phyloP scores from a whole-genome alignment of 64 coral and sea anemone species.

The Montipora sp. region DNA sequence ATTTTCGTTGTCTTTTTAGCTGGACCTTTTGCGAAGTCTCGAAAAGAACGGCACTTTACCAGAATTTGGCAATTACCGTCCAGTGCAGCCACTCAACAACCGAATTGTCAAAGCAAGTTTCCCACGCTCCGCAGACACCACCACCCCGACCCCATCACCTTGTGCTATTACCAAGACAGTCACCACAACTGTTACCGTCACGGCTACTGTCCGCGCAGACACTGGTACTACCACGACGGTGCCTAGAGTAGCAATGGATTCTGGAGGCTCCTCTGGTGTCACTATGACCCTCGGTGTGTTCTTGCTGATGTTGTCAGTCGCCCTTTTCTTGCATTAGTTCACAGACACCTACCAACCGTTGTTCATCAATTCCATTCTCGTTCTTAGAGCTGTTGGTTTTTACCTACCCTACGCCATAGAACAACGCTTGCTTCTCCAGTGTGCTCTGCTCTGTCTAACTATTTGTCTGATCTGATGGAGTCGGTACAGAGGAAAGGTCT shows the following conservation, averaged over 20 bases:
- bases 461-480: too few relatives aligned
- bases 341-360: not conserved
- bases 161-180: not conserved
- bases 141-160: not conserved
- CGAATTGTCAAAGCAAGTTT: conserved; percentile 61
- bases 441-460: too few relatives aligned
- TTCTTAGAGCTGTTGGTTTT: not conserved
- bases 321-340: not conserved
- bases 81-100: conserved; percentile 61
- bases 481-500: too few relatives aligned
- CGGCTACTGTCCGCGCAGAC: not conserved
- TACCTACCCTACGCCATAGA: not conserved
- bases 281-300: not conserved
- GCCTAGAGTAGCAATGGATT: not conserved
- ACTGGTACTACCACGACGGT: not conserved
- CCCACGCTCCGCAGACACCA: not conserved
- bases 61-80: conserved; percentile 44
- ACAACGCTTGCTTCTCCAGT: too few relatives aligned
- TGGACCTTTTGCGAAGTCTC: conserved; percentile 62
- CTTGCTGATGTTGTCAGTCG: not conserved
- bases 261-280: conserved; percentile 5
- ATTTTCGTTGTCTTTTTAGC: not conserved
- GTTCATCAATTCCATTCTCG: not conserved
- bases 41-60: conserved; percentile 4
- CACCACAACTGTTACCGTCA: not conserved